Base-by-base conservation (phyloP, 2,113 vertebrate genomes). In the Chloropsis cyanopogon region DNA sequence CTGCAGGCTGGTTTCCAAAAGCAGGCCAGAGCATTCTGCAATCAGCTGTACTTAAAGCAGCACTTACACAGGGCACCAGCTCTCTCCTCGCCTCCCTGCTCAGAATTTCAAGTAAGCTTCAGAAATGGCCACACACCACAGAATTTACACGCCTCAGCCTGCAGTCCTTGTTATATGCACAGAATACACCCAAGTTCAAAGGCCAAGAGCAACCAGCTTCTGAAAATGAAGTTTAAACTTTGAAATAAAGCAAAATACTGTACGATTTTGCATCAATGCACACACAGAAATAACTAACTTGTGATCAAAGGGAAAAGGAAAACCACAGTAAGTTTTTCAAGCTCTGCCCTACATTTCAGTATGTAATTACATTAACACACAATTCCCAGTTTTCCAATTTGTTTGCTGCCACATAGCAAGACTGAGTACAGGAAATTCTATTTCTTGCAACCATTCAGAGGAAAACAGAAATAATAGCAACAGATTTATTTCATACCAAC, bases 321-420 rank as follows among this genome's bases (percentile, higher is more conserved):
- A 95, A 72, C 18, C 28, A 33, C 8, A 7, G 4, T 7, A 71
- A 79, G 49, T 88, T 88, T 85, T 79, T 90, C 68, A 84, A 57
- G 52, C 63, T 42, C 90, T 92, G 91, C 24, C 82, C 88, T 91
- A 90, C 81, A 86, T 95, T 92, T 73, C 6, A 3, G 39, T 46
- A 21, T 35, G 52, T 66, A 94, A 94, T 73, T 88, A 89, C 52
- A 92, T 80, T 88, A 88, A 64, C 14, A 64, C 64, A 33, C 75
- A 90, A 79, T 52, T 81, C 79, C 80, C 87, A 88, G 70, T 57
- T 72, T 94, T 94, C 60, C 49, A 89, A 39, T 88, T 90, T 89
- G 70, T 82, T 87, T 88, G 65, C 29, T 85, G 52, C 25, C 75
- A 56, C 31, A 24, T 1, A 60, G 65, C 63, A 60, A 65, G 59